phyloP scores from a whole-genome alignment of 2,888 invertebrate species.

The Orchesellides sinensis region DNA sequence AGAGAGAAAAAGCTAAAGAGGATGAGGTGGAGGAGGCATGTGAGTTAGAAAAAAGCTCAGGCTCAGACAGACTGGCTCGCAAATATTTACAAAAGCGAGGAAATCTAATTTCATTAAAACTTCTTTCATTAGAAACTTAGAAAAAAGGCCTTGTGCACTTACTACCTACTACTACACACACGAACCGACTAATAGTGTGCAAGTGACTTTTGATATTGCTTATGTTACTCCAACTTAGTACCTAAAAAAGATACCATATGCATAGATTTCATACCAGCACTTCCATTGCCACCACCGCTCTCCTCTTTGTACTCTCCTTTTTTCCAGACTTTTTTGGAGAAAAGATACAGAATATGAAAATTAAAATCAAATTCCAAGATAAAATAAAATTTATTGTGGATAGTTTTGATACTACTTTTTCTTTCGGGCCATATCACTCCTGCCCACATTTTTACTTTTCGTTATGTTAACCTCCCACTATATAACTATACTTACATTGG shows the following conservation, averaged over 20 bases:
- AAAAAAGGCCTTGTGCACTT: constrained; percentile 6
- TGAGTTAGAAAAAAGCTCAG: background rate
- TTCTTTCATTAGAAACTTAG: constrained; percentile 65
- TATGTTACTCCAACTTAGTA: no score
- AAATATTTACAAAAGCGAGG: constrained; percentile 64
- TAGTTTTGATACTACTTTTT: background rate
- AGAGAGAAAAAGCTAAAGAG: constrained; percentile 8
- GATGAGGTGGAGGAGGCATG: background rate
- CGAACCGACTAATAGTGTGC: constrained; percentile 15
- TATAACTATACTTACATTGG: no score
- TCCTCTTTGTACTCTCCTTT: background rate
- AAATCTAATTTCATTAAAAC: constrained; percentile 67
- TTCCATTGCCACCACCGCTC: background rate
- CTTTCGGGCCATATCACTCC: background rate
- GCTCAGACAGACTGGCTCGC: background rate
- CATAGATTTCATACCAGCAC: background rate
- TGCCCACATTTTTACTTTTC: no score
- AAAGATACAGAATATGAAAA: constrained; percentile 13
- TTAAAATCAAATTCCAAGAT: constrained; percentile 53
- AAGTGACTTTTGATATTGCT: constrained; percentile 19
- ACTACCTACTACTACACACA: background rate
- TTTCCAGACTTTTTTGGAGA: background rate
- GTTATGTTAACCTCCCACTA: no score
- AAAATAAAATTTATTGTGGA: constrained; percentile 43
- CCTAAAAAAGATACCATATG: no score